phyloP scores from a whole-genome alignment of 2,888 invertebrate species.

The Metallyticus violacea region DNA sequence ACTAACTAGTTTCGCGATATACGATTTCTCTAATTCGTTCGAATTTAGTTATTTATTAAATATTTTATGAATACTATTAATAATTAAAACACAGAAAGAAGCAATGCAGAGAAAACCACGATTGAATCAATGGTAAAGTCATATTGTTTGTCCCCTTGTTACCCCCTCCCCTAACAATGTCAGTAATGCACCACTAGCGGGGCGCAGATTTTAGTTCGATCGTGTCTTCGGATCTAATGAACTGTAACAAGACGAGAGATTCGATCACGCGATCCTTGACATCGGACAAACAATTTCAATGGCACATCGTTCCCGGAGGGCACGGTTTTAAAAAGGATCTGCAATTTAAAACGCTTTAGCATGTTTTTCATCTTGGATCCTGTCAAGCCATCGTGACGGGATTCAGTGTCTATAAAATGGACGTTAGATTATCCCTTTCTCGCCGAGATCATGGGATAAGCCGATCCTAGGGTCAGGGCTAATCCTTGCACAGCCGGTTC shows the following conservation, averaged over 20 bases:
- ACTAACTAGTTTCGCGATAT: no score
- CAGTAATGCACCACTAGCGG: no score
- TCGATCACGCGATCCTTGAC: not conserved
- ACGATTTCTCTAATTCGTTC: no score
- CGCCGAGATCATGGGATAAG: slow-evolving; percentile 16
- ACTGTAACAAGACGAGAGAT: not conserved
- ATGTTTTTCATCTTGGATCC: not conserved
- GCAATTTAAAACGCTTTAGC: slow-evolving; percentile 13
- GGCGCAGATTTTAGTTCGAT: no score
- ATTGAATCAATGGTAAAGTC: no score
- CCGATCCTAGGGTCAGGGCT: slow-evolving; percentile 13
- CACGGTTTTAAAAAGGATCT: slow-evolving; percentile 1
- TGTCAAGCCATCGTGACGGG: not conserved
- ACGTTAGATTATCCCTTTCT: slow-evolving; percentile 9
- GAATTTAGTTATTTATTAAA: no score
- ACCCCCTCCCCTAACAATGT: no score
- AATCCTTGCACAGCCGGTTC: not conserved
- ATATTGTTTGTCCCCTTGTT: no score
- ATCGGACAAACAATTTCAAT: not conserved
- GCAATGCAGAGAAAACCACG: no score
- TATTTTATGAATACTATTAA: no score
- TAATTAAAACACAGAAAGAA: no score
- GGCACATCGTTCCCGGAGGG: not conserved
- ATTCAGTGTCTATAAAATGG: not conserved
- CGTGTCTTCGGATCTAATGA: not conserved